Base-by-base conservation (phyloP, 2,113 vertebrate species). In the Perca schrenkii region DNA sequence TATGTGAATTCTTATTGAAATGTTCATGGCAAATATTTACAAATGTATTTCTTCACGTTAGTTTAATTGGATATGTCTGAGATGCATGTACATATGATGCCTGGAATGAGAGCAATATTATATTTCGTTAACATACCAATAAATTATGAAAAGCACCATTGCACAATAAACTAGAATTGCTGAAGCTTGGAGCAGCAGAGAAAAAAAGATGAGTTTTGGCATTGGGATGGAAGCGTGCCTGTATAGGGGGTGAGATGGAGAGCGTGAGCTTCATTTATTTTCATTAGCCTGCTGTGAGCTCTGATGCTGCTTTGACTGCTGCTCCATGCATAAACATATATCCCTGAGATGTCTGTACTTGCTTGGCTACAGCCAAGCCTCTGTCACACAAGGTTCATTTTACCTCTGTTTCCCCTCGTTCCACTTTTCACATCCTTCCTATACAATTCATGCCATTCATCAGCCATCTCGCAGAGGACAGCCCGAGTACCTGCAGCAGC, bases 401-500 rank as follows among this genome's bases (percentile, higher is more conserved):
- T 53, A n/a, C 80, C 88, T 88, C 68, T 12, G 19, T 79, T 67
- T 56, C 66, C 74, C 56, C 43, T 75, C 75, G 70, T 63, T 54
- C 61, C 76, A 74, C 86, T 90, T 93, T 91, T 86, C 81, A 84
- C 74, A 83, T 86, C 62, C 79, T 77, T 78, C 62, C 88, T 58
- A 54, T 88, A 76, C 85, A 89, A 76, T 89, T 61, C 86, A 56
- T 72, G 81, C 88, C 79, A 91, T 89, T 91, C 87, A 91, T 94
- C 92, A 89, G 85, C 81, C 86, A 89, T 88, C 82, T 92, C 84
- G 71, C 76, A 80, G 87, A 86, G 82, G 89, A 89, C 78, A 58
- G 78, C 69, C 78, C 22, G 46, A 82, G 87, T 94, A 95, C 93
- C 93, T 94, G 93, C 91, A 91, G 91, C 85, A 92, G 91, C 94